These are phyloP conservation scores for Nymphalis c-album DNA, from an alignment of 2,888 invertebrate species.

Conservation along the genomic window DNA sequence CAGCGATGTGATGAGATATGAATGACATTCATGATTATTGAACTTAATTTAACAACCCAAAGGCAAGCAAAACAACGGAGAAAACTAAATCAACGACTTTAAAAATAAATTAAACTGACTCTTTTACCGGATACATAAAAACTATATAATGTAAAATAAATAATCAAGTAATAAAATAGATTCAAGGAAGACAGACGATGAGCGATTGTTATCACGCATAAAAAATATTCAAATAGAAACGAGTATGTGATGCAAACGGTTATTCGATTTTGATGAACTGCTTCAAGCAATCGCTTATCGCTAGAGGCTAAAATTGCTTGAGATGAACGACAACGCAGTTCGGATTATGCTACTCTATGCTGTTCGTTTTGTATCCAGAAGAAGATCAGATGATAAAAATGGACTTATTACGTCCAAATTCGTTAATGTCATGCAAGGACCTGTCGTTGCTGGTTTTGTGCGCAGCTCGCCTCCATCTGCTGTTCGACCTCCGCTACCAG, in stretches of 20 bases:
- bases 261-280: too few relatives aligned
- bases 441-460: conserved; percentile 76
- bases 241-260: too few relatives aligned
- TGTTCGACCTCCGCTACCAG: conserved; percentile 90
- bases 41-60: not conserved
- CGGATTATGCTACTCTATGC: too few relatives aligned
- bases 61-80: conserved; percentile 1
- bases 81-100: not conserved
- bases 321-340: not conserved
- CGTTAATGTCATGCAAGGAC: conserved; percentile 69
- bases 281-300: too few relatives aligned
- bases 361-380: conserved; percentile 6
- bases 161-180: too few relatives aligned
- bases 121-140: conserved; percentile 3
- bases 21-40: not conserved
- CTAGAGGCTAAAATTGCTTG: not conserved
- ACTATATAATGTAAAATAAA: too few relatives aligned
- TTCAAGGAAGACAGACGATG: too few relatives aligned
- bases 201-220: too few relatives aligned
- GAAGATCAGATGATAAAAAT: conserved; percentile 5
- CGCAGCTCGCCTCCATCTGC: conserved; percentile 83
- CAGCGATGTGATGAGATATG: not conserved
- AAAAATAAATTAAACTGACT: conserved; percentile 3
- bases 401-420: not conserved
- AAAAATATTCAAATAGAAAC: too few relatives aligned